Base-by-base conservation (phyloP, 53 echinoderm and acorn worm species). In the Mesocentrotus franciscanus region DNA sequence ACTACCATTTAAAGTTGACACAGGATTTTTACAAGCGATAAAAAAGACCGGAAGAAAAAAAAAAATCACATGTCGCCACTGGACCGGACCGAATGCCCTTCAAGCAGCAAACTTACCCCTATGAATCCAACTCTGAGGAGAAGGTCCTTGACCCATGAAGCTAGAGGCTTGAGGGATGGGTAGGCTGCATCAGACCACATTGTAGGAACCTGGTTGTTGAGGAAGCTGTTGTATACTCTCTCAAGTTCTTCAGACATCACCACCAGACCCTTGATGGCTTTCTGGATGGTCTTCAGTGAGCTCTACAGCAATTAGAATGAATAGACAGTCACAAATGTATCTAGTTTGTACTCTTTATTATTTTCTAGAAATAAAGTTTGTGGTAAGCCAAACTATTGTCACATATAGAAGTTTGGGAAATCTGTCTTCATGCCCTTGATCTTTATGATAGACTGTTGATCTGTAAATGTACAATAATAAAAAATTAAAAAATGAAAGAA, bases 241-340 rank as follows among this genome's bases (percentile, higher is more conserved):
- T 99, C 99, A 61, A 99, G 96, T 85, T 99, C 99, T 92, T 99
- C 99, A 26, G 99, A 99, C 99, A 99, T 99, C 62, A 99, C 99
- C 34, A 99, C 99, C 90, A 99, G 95, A 90, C 99, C 99, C 95
- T 99, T 99, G 97, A 99, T 99, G 83, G 99, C 99, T 93, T 98
- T 99, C 96, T 99, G 98, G 93, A 99, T 99, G 90, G 99, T 99
- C 20, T 96, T 85, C 96, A 99, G 96, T 20, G 99, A 99, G 78
- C 74, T 91, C 99, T 99, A 62, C 13, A 91, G 33, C 29, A 95
- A 61, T 13, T 26, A 55, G 8, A 84, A 66, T 1, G 78, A 78
- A 78, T 34, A 78, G 15, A 78, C 13, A 78, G 34, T 15, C 8
- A 60, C 36, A 24, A 68, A 22, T 68, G 22, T 61, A 68, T 20